phyloP scores from a whole-genome alignment of 1,140 invertebrate species.

The Aphaenogaster floridana region DNA sequence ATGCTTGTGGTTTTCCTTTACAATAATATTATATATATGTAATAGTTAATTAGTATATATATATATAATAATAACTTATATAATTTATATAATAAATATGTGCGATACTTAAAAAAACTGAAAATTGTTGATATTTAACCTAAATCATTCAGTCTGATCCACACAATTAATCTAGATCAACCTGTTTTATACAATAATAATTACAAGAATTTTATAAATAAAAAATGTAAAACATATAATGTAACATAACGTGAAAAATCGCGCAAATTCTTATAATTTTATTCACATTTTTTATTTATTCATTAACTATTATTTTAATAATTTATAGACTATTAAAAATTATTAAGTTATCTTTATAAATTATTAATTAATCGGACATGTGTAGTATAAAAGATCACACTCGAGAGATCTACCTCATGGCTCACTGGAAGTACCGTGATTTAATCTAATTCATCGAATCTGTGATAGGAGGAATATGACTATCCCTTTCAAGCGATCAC shows the following conservation, averaged over 20 bases:
- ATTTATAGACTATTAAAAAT: not conserved
- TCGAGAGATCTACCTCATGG: not conserved
- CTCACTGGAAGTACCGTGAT: slow-evolving; percentile 36
- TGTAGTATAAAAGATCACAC: not conserved
- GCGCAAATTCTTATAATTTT: not conserved
- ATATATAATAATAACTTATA: no score
- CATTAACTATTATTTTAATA: not conserved
- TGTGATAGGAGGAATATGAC: slow-evolving; percentile 61
- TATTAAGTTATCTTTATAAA: not conserved
- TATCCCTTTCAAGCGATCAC: slow-evolving; percentile 61
- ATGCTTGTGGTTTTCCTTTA: no score
- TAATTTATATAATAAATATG: not conserved
- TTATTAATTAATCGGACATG: not conserved
- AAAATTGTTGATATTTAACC: not conserved
- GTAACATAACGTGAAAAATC: not conserved
- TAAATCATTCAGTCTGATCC: not conserved
- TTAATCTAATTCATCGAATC: slow-evolving; percentile 63
- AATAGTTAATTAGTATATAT: no score
- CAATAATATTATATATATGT: no score
- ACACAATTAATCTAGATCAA: not conserved
- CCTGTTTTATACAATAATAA: not conserved
- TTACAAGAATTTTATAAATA: not conserved
- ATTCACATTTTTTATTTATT: not conserved
- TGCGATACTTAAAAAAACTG: not conserved
- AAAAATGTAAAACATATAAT: not conserved